phyloP scores from a whole-genome alignment of 2,888 invertebrate species.

The Tetranychus truncatus region DNA sequence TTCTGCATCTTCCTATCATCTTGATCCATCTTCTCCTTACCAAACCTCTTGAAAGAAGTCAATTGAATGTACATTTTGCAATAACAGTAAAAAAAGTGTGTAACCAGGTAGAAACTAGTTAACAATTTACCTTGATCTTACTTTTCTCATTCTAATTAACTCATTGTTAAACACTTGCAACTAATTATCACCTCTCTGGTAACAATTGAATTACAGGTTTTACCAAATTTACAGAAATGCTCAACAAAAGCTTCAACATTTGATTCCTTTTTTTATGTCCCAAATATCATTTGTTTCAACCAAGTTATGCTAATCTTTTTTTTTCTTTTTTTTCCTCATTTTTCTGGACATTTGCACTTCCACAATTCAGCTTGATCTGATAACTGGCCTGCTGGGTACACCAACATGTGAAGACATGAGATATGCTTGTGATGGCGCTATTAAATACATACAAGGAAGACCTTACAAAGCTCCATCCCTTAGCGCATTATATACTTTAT shows the following conservation, averaged over 20 bases:
- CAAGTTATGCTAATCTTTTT: neutral
- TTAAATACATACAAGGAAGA: conserved; percentile 69
- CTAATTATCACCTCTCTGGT: no score
- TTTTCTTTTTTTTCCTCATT: neutral
- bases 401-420: conserved; percentile 89
- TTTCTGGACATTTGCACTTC: neutral
- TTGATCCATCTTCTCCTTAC: no score
- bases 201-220: no score
- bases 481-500: conserved; percentile 73
- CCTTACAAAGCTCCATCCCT: conserved; percentile 72
- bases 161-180: no score
- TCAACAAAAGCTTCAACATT: neutral
- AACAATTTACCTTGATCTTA: no score
- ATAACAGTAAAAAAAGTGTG: no score
- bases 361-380: conserved; percentile 65
- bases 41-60: no score
- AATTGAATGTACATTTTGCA: no score
- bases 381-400: conserved; percentile 89
- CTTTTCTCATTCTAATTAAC: no score
- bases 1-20: no score
- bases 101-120: no score
- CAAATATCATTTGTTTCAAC: conserved; percentile 5
- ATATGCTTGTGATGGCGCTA: conserved; percentile 86
- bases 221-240: neutral
- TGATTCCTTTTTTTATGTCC: neutral